Evolutionary conservation across 2,888 invertebrate genomes (phyloP).

Genomic region (Steinernema scapterisci): DNA sequence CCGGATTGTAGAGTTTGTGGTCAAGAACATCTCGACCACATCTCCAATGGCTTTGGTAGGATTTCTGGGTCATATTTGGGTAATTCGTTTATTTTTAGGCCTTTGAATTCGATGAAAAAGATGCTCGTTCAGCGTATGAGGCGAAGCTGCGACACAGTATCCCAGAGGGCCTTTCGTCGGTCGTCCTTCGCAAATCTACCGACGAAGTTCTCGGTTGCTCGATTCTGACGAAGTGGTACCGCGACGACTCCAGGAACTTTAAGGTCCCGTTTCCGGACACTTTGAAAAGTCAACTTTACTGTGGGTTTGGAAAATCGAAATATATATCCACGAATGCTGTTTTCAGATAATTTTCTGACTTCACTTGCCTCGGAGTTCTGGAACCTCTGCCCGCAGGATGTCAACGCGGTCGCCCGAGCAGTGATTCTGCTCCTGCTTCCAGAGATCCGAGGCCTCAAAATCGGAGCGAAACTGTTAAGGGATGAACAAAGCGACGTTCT

Average conservation of each 20-base stretch:
- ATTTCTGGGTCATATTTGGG: no score
- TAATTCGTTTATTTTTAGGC: no score
- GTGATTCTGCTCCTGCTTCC: not conserved
- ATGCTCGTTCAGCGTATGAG: not conserved
- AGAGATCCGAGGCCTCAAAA: not conserved
- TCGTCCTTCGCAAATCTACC: not conserved
- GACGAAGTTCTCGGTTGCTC: not conserved
- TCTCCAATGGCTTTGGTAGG: not conserved
- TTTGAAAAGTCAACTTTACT: no score
- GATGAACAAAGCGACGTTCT: no score
- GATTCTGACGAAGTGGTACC: not conserved
- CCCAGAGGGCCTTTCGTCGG: not conserved
- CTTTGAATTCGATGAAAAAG: not conserved
- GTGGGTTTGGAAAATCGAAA: no score
- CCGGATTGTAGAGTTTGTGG: not conserved
- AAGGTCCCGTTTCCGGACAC: no score
- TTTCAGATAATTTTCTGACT: conserved; percentile 1
- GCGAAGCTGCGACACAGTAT: not conserved
- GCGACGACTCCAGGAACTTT: not conserved
- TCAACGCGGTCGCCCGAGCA: not conserved
- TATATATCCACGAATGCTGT: not conserved
- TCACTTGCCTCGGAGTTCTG: not conserved
- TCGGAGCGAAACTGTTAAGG: not conserved
- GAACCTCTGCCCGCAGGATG: conserved; percentile 14
- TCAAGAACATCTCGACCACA: not conserved